Evolutionary conservation across 2,797 vertebrate species (phyloP).

Genomic region (Avahi laniger): DNA sequence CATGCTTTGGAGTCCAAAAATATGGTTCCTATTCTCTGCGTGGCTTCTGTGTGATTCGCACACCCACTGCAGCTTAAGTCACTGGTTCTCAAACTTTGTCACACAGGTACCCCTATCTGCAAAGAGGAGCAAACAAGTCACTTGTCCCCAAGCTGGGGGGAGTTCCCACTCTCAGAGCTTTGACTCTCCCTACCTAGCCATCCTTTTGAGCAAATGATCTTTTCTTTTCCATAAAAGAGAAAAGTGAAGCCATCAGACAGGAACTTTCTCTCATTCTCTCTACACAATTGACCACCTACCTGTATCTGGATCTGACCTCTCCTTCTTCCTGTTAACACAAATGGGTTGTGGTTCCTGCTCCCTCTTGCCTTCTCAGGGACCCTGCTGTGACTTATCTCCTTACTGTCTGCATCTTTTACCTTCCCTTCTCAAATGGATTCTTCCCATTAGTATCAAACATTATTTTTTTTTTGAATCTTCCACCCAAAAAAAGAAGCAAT

Average conservation of each 20-base stretch:
- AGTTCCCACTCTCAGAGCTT: neutral
- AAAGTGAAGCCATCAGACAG: neutral
- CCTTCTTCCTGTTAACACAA: neutral
- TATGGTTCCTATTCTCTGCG: neutral
- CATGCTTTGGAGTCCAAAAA: slow-evolving; percentile 30
- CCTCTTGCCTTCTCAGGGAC: neutral
- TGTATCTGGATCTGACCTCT: neutral
- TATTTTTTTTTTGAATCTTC: neutral
- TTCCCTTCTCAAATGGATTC: neutral
- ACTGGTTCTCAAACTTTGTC: neutral
- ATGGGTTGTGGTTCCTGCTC: neutral
- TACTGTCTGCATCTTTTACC: neutral
- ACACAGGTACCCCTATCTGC: neutral
- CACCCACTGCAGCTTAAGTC: neutral
- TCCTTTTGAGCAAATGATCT: neutral
- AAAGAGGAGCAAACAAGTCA: neutral
- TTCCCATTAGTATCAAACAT: neutral
- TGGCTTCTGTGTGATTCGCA: neutral
- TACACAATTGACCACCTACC: too few relatives aligned
- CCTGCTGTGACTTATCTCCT: neutral
- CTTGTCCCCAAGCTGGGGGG: neutral
- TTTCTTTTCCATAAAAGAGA: neutral
- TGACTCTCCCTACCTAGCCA: neutral
- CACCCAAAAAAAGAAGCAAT: neutral
- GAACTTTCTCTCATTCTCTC: neutral